These are phyloP conservation scores for Blastobasis adustella DNA, from an alignment of 2,888 invertebrate genomes.

Conservation along the genomic window DNA sequence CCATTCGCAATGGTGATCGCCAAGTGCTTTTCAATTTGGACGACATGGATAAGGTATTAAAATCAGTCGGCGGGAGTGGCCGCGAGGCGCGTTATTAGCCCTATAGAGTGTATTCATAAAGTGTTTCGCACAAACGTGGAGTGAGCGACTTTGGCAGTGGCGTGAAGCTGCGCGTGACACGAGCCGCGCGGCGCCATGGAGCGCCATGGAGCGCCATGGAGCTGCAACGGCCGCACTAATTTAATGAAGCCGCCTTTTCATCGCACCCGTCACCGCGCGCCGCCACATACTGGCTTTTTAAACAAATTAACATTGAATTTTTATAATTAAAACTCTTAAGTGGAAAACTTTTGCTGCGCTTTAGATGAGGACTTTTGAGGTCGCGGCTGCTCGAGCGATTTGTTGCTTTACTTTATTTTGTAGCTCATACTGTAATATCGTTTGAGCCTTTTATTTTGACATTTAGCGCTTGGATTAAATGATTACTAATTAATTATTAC, in stretches of 20 bases:
- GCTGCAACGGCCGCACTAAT: conserved; percentile 68
- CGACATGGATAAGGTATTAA: too few species aligned
- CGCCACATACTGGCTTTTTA: conserved; percentile 34
- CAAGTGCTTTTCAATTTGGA: too few species aligned
- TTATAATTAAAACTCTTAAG: conserved; percentile 38
- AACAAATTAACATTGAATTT: conserved; percentile 41
- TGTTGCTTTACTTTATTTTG: too few species aligned
- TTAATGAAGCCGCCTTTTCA: conserved; percentile 66
- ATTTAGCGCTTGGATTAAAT: too few species aligned
- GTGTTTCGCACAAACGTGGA: conserved; percentile 42
- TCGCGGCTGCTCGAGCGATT: too few species aligned
- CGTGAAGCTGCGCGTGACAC: conserved; percentile 56
- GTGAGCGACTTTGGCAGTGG: conserved; percentile 67
- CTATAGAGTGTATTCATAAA: conserved; percentile 55
- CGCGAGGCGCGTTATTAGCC: conserved; percentile 48
- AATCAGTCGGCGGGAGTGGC: conserved; percentile 20
- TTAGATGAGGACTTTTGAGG: too few species aligned
- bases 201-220: conserved; percentile 43
- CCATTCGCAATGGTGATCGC: background rate
- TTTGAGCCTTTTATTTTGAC: too few species aligned
- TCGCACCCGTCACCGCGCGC: conserved; percentile 16
- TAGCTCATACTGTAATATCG: too few species aligned
- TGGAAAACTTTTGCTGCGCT: conserved; percentile 10
- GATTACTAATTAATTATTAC: too few species aligned
- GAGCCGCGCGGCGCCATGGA: conserved; percentile 35